phyloP scores from a whole-genome alignment of 2,113 vertebrate genomes.

The Cyanoliseus patagonus region DNA sequence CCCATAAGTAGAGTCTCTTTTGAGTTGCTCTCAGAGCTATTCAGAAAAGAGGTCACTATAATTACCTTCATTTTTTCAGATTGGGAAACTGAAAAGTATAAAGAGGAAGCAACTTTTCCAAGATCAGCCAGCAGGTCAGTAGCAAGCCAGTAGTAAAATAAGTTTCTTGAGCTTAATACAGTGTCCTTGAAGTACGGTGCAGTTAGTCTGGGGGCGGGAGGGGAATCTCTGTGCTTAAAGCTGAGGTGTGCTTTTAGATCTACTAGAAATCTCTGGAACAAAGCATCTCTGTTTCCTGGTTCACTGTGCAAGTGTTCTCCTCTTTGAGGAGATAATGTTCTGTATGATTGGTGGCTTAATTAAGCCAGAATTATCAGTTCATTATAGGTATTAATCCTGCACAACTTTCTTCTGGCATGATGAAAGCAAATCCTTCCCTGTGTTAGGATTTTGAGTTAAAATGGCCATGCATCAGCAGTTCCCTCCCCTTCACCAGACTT shows the following conservation, averaged over 20 bases:
- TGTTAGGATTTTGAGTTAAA: not conserved
- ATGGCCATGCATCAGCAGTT: not conserved
- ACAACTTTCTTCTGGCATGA: not conserved
- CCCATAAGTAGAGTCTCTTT: not conserved
- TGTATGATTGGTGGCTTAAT: not conserved
- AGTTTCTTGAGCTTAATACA: not conserved
- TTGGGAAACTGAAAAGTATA: constrained; percentile 14
- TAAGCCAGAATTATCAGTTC: not conserved
- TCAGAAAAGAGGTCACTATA: constrained; percentile 41
- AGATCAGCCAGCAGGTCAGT: not conserved
- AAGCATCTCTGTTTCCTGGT: not conserved
- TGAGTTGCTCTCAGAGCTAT: constrained; percentile 3
- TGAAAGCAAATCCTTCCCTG: not conserved
- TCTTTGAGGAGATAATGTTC: not conserved
- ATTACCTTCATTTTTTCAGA: constrained; percentile 15
- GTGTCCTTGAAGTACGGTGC: not conserved
- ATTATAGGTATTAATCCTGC: not conserved
- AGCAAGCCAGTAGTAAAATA: not conserved
- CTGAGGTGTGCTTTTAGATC: not conserved
- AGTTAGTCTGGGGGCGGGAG: not conserved
- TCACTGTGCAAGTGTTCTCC: not conserved
- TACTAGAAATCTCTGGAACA: not conserved
- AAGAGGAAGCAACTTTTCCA: constrained; percentile 19
- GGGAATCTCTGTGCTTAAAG: not conserved
- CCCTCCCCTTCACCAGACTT: not conserved